These are phyloP conservation scores for Contarinia nasturtii DNA, from an alignment of 1,140 invertebrate genomes.

Conservation along the genomic window DNA sequence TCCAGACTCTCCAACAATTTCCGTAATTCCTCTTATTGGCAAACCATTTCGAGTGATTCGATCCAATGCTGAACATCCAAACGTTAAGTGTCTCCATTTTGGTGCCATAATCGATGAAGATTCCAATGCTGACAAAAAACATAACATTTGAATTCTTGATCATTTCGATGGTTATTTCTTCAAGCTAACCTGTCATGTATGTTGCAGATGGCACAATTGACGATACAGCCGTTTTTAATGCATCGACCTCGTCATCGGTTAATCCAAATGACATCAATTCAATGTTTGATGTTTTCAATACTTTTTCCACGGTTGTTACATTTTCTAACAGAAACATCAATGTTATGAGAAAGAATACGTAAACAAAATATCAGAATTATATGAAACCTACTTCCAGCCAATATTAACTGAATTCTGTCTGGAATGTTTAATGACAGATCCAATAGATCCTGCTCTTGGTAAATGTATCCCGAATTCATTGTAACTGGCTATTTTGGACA, in stretches of 20 bases:
- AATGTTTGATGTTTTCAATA: not conserved
- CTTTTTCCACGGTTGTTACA: not conserved
- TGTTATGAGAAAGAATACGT: too few relatives aligned
- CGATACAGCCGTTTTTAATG: not conserved
- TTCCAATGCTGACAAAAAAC: not conserved
- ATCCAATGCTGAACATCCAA: conserved; percentile 42
- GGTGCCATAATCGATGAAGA: not conserved
- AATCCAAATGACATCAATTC: not conserved
- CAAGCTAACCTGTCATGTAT: not conserved
- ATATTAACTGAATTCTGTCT: too few relatives aligned
- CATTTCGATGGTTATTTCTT: not conserved
- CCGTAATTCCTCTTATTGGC: conserved; percentile 48
- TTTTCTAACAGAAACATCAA: not conserved
- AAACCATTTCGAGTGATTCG: conserved; percentile 48
- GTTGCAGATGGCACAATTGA: not conserved
- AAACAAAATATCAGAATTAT: too few relatives aligned
- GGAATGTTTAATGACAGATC: too few relatives aligned
- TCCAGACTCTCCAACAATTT: conserved; percentile 66
- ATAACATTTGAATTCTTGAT: not conserved
- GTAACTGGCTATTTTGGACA: too few relatives aligned
- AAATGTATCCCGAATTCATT: too few relatives aligned
- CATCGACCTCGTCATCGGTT: not conserved
- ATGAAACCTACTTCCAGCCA: too few relatives aligned
- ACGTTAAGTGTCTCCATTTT: conserved; percentile 26
- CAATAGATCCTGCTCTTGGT: too few relatives aligned